A percentile compares a stretch with the other conserved stretches of the same genome.
Conservation (phyloP, 2,113 vertebrate species). For the Microcebus jonahi region DNA sequence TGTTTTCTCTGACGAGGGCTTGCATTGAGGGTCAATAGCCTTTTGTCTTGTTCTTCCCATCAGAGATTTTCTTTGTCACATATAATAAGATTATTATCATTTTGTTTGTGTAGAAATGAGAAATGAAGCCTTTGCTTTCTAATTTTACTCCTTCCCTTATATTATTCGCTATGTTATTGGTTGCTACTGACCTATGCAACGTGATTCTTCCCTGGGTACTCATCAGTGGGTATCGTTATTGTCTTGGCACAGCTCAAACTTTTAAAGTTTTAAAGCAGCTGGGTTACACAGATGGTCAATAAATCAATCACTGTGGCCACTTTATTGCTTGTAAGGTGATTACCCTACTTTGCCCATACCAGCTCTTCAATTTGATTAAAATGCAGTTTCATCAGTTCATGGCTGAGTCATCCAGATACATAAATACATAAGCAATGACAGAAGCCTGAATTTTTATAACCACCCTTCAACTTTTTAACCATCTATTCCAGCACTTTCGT, state of each 20-base stretch:
- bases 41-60: neutral
- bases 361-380: conserved; percentile 64
- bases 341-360: neutral
- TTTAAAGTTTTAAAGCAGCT: conserved; percentile 39
- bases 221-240: neutral
- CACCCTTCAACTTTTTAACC: neutral
- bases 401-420: neutral
- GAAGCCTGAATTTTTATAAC: conserved; percentile 27
- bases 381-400: neutral
- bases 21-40: neutral
- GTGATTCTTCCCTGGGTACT: conserved; percentile 17
- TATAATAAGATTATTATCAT: neutral
- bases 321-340: conserved; percentile 59
- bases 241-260: conserved; percentile 41
- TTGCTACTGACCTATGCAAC: neutral
- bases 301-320: conserved; percentile 30
- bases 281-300: conserved; percentile 32
- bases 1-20: neutral
- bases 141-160: conserved; percentile 43
- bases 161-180: neutral
- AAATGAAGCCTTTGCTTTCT: conserved; percentile 33
- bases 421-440: neutral
- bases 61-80: conserved; percentile 13
- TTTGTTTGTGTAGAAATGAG: conserved; percentile 11
- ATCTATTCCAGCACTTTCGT: conserved; percentile 5